Conservation (phyloP, 2,797 vertebrate species). For the Rhinichthys osculus region DNA sequence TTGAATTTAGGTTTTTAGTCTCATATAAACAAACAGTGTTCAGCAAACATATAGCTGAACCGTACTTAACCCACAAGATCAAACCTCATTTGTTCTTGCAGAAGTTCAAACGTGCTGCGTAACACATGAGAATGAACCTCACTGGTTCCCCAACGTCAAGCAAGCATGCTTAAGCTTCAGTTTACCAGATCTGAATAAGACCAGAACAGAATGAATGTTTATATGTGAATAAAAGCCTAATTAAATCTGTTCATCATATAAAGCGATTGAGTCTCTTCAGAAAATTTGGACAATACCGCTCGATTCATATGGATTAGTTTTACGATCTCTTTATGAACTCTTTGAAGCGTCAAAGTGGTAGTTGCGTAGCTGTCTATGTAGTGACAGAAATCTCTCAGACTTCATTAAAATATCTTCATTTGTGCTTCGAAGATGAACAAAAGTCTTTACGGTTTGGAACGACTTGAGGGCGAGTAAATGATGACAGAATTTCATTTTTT, state of each 20-base stretch:
- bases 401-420: not conserved
- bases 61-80: too few species aligned
- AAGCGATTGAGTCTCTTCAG: not conserved
- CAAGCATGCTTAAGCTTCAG: not conserved
- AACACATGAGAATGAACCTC: too few species aligned
- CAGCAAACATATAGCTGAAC: too few species aligned
- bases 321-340: not conserved
- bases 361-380: not conserved
- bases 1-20: not conserved
- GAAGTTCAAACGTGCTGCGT: too few species aligned
- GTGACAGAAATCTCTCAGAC: not conserved
- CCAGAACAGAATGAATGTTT: not conserved
- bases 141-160: not conserved
- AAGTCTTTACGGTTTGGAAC: not conserved
- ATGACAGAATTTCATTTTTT: too few species aligned
- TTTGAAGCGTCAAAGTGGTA: too few species aligned
- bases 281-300: not conserved
- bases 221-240: not conserved
- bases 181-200: too few species aligned
- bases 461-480: not conserved
- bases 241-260: not conserved
- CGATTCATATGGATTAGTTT: not conserved
- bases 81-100: too few species aligned
- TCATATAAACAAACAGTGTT: too few species aligned
- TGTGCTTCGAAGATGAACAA: too few species aligned